Evolutionary conservation across 2,888 invertebrate genomes (phyloP).

Genomic region (Axea sp.): DNA sequence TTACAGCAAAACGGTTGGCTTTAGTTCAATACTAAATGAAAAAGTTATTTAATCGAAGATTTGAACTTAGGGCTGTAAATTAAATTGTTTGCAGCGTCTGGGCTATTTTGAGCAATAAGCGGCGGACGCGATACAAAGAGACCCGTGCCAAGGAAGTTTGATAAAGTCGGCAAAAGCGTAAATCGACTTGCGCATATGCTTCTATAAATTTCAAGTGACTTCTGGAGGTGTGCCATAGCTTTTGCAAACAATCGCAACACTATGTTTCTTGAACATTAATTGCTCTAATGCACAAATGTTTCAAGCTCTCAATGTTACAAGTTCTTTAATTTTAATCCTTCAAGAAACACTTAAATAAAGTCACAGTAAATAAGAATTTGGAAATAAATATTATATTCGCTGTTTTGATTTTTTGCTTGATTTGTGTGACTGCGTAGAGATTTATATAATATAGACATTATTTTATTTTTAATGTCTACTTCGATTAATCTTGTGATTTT

Average conservation of each 20-base stretch:
- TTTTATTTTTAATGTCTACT: too few species aligned
- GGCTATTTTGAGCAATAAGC: conserved; percentile 18
- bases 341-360: too few species aligned
- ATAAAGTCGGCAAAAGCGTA: conserved; percentile 43
- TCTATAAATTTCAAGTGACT: conserved; percentile 34
- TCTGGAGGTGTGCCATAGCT: conserved; percentile 45
- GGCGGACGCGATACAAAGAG: conserved; percentile 20
- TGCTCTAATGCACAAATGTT: conserved; percentile 13
- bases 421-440: too few species aligned
- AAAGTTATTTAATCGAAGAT: conserved; percentile 30
- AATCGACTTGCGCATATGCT: conserved; percentile 30
- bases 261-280: conserved; percentile 27
- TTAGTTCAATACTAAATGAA: conserved; percentile 2
- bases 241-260: conserved; percentile 16
- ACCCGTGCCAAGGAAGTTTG: conserved; percentile 43
- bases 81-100: conserved; percentile 25
- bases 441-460: too few species aligned
- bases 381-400: too few species aligned
- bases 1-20: too few species aligned
- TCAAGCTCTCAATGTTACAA: neutral
- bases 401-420: too few species aligned
- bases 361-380: too few species aligned
- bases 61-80: conserved; percentile 15
- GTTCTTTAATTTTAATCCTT: too few species aligned
- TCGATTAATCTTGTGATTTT: too few species aligned